Evolutionary conservation across 2,888 invertebrate genomes (phyloP).

Genomic region (Operophtera brumata): DNA sequence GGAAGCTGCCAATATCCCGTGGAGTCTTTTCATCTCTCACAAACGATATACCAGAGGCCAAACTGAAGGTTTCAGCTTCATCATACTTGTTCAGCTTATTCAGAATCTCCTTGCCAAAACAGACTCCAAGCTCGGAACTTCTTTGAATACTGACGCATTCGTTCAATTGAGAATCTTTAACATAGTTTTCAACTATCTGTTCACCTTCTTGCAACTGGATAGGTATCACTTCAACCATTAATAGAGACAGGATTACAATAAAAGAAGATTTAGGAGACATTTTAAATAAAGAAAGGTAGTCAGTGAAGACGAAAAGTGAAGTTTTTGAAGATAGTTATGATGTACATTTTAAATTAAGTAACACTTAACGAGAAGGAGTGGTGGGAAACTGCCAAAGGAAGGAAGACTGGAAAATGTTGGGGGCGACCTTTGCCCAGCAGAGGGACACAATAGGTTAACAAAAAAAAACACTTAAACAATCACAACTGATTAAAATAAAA

Average conservation of each 20-base stretch:
- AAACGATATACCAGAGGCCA: conserved; percentile 83
- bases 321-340: not conserved
- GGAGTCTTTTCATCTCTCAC: conserved; percentile 83
- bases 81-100: conserved; percentile 84
- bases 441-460: no score
- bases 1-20: conserved; percentile 83
- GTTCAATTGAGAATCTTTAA: conserved; percentile 61
- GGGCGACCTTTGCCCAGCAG: no score
- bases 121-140: conserved; percentile 79
- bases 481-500: no score
- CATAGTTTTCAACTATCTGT: conserved; percentile 54
- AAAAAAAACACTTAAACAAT: no score
- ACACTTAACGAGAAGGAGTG: no score
- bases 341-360: conserved; percentile 20
- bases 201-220: conserved; percentile 69
- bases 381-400: no score
- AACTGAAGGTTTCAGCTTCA: conserved; percentile 83
- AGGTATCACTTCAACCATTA: conserved; percentile 57
- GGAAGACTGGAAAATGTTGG: no score
- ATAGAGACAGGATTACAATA: conserved; percentile 28
- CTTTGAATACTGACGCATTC: conserved; percentile 64
- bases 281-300: conserved; percentile 8
- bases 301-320: not conserved
- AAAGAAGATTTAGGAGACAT: conserved; percentile 33
- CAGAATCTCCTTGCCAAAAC: conserved; percentile 86